Conservation (phyloP, 2,888 invertebrate species). For the Lepidochitona cinerea region DNA sequence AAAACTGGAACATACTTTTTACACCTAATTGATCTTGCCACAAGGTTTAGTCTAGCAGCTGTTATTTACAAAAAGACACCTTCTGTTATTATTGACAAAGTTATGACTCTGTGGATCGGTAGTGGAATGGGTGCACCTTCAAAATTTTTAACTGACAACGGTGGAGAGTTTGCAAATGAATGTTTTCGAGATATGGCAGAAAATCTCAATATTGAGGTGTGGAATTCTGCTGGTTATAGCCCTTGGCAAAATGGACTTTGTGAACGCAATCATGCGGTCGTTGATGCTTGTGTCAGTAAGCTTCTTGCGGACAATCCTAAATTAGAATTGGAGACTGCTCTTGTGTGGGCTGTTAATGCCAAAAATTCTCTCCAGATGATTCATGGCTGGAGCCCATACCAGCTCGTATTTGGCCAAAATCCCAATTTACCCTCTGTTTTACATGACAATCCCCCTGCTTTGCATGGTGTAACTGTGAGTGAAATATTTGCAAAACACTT, state of each 20-base stretch:
- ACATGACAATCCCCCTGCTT: slow-evolving; percentile 13
- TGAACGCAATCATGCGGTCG: slow-evolving; percentile 14
- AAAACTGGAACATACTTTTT: slow-evolving; percentile 6
- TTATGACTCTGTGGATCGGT: slow-evolving; percentile 23
- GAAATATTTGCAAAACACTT: slow-evolving; percentile 26
- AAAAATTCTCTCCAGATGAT: slow-evolving; percentile 12
- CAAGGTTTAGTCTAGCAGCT: slow-evolving; percentile 26
- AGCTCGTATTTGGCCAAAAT: slow-evolving; percentile 20
- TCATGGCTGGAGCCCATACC: slow-evolving; percentile 17
- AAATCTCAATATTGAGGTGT: no score
- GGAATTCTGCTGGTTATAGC: no score
- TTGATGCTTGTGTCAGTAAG: slow-evolving; percentile 9
- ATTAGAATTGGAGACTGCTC: neutral
- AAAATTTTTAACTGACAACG: slow-evolving; percentile 23
- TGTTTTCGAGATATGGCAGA: slow-evolving; percentile 25
- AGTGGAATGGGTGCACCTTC: slow-evolving; percentile 18
- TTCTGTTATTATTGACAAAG: slow-evolving; percentile 17
- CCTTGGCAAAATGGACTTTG: no score
- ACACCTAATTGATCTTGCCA: slow-evolving; percentile 25
- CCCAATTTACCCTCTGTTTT: slow-evolving; percentile 20
- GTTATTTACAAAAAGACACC: slow-evolving; percentile 21
- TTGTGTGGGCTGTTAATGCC: slow-evolving; percentile 10
- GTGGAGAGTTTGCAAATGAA: slow-evolving; percentile 30
- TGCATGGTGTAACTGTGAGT: slow-evolving; percentile 13
- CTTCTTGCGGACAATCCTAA: slow-evolving; percentile 2